Evolutionary conservation across 2,888 invertebrate species (phyloP).

Genomic region (Andrena camellia): DNA sequence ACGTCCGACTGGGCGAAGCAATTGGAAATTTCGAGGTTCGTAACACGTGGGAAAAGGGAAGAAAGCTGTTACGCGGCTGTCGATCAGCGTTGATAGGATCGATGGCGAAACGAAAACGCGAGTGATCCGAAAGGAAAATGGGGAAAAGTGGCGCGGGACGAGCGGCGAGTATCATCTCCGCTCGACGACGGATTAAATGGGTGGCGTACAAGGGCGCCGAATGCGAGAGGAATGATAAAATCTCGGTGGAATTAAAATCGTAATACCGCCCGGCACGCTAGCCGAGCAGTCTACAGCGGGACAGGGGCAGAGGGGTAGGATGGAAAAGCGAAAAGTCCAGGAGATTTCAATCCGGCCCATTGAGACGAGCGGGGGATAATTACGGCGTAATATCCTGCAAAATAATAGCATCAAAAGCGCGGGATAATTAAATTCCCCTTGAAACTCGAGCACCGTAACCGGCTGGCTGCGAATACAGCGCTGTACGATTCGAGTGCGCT

Average conservation of each 20-base stretch:
- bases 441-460: constrained; percentile 50
- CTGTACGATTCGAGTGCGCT: constrained; percentile 50
- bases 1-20: constrained; percentile 3
- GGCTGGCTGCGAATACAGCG: constrained; percentile 28
- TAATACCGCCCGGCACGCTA: constrained; percentile 36
- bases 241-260: constrained; percentile 60
- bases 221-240: constrained; percentile 40
- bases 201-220: constrained; percentile 56
- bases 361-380: constrained; percentile 72
- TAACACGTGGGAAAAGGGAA: background rate
- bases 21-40: constrained; percentile 13
- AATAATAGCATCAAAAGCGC: constrained; percentile 76
- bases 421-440: constrained; percentile 77
- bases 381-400: constrained; percentile 71
- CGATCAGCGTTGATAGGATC: constrained; percentile 5
- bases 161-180: constrained; percentile 21
- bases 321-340: constrained; percentile 25
- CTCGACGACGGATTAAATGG: constrained; percentile 39
- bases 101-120: background rate
- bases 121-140: constrained; percentile 37
- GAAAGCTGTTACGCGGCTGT: constrained; percentile 6
- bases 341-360: constrained; percentile 69
- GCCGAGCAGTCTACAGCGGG: constrained; percentile 14
- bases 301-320: background rate
- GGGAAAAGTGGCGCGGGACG: background rate